Base-by-base conservation (phyloP, 2,888 invertebrate genomes). In the Scaptomyza polygonia region DNA sequence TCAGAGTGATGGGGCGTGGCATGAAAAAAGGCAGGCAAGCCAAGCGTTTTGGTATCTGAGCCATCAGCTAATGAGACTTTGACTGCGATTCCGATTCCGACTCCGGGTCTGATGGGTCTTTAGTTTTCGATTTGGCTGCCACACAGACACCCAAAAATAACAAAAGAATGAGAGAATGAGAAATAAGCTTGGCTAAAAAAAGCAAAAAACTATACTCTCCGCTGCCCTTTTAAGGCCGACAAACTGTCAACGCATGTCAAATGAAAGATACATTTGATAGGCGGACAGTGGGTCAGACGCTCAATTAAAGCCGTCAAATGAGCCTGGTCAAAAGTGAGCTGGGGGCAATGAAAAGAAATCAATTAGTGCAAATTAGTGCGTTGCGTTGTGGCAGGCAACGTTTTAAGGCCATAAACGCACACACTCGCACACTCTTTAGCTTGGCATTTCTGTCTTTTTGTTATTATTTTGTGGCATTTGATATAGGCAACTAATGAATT, bases 11-110 rank as follows among this genome's bases (percentile, higher is more conserved):
- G 72, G 53, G 65, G 66, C 61, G 59, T 52, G 66, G 42, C 40
- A 18, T n/a, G n/a, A n/a, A 9, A 16, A 16, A 16, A 39, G 39
- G 39, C 39, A 34, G n/a, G 34, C 34, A 7, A 36, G 36, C 36
- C 36, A 52, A 45, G 32, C 9, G 5, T n/a, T 36, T 39, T 36
- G 52, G 44, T 66, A 70, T 79, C 77, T 55, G 66, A 65, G 67
- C 79, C 83, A 79, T 82, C 82, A 70, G 79, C 82, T 82, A 85
- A 83, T 83, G 82, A 82, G 82, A 78, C 83, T 85, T 83, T 85
- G 83, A 81, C 81, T 78, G 81, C 81, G 76, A 55, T 45, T 45
- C 39, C 29, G 44, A 40, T 44, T 57, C 39, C 49, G 32, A 65
- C 65, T 42, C 32, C 21, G 21, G 12, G 30, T 21, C 70, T 73